These are phyloP conservation scores for Eilema depressum DNA, from an alignment of 2,888 invertebrate genomes.

Conservation along the genomic window DNA sequence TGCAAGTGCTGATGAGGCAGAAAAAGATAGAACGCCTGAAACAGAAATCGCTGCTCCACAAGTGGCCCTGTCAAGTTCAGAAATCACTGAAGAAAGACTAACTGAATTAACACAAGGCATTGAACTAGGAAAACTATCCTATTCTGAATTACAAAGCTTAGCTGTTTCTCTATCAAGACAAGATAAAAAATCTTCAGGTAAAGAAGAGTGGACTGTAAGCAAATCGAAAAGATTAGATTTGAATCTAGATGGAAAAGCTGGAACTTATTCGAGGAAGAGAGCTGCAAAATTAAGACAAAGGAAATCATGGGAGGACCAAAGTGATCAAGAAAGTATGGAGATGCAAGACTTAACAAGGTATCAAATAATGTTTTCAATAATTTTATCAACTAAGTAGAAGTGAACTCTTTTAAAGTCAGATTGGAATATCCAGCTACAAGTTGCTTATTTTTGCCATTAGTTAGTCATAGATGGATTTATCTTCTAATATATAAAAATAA, in stretches of 20 bases:
- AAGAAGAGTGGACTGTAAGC: conserved; percentile 77
- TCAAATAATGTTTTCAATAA: not conserved
- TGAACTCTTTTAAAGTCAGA: not conserved
- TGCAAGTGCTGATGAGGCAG: conserved; percentile 70
- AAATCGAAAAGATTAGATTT: conserved; percentile 81
- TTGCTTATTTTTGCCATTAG: no score
- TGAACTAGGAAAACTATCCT: conserved; percentile 77
- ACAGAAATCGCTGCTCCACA: conserved; percentile 35
- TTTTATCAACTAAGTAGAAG: not conserved
- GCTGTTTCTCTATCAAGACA: conserved; percentile 76
- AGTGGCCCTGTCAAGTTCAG: conserved; percentile 59
- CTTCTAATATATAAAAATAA: no score
- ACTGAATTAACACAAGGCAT: conserved; percentile 78
- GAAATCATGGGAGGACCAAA: conserved; percentile 91
- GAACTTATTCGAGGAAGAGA: conserved; percentile 82
- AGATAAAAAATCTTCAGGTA: conserved; percentile 81
- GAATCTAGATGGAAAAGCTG: conserved; percentile 81
- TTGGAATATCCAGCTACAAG: no score
- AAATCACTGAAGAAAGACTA: conserved; percentile 76
- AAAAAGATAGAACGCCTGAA: conserved; percentile 55
- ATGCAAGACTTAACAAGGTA: conserved; percentile 89
- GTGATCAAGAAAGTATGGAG: conserved; percentile 90
- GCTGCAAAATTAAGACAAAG: conserved; percentile 83
- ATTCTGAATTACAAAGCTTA: conserved; percentile 78
- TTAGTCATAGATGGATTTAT: not conserved